phyloP scores from a whole-genome alignment of 2,888 invertebrate genomes.

The Drosophila paranaensis region DNA sequence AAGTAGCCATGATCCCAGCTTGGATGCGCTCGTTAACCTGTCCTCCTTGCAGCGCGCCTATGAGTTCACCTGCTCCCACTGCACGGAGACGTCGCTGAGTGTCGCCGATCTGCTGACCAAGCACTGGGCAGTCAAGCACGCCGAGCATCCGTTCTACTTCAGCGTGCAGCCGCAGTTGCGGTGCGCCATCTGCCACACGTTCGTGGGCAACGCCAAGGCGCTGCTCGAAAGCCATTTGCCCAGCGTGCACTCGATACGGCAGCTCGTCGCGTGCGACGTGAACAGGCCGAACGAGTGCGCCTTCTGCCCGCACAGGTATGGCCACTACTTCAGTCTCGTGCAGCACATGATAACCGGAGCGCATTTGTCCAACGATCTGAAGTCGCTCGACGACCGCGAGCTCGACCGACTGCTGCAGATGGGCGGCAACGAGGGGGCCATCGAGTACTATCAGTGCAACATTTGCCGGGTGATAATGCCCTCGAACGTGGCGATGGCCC shows the following conservation, averaged over 20 bases:
- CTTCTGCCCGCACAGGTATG: constrained; percentile 66
- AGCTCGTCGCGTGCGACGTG: constrained; percentile 80
- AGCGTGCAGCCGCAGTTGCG: constrained; percentile 66
- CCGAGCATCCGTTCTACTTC: constrained; percentile 74
- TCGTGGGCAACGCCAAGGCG: constrained; percentile 56
- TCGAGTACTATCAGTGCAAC: constrained; percentile 75
- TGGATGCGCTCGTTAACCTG: neutral
- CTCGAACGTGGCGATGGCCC: constrained; percentile 63
- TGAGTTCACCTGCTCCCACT: constrained; percentile 73
- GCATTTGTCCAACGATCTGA: constrained; percentile 76
- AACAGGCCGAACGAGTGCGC: constrained; percentile 62
- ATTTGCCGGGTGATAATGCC: constrained; percentile 75
- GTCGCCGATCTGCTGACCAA: constrained; percentile 54
- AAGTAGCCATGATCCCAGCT: neutral
- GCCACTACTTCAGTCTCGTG: constrained; percentile 32
- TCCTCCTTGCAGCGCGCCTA: constrained; percentile 17
- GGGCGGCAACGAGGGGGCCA: constrained; percentile 10
- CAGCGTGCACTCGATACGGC: constrained; percentile 73
- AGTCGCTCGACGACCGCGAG: constrained; percentile 52
- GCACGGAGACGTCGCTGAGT: constrained; percentile 54
- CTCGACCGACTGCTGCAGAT: constrained; percentile 54
- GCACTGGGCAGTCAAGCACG: constrained; percentile 66
- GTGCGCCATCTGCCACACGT: constrained; percentile 70
- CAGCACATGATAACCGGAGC: constrained; percentile 52
- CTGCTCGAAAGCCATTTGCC: constrained; percentile 63